These are phyloP conservation scores for Serrognathus titanus DNA, from an alignment of 2,888 invertebrate species.

Conservation along the genomic window DNA sequence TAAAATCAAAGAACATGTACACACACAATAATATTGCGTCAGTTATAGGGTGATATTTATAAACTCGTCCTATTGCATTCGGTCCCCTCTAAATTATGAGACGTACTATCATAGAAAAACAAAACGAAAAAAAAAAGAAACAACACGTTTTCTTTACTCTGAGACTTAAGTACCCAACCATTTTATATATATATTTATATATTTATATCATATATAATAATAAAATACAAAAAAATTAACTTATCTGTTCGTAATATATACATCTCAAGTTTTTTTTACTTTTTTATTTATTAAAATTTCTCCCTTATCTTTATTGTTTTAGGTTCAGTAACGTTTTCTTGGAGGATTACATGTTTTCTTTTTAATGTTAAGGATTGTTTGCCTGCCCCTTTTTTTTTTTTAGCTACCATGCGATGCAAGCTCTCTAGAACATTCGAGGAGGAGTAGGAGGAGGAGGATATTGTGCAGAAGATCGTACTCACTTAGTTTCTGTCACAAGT, in stretches of 20 bases:
- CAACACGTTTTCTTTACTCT: neutral
- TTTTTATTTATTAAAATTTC: constrained; percentile 8
- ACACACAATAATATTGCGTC: constrained; percentile 19
- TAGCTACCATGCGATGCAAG: no score
- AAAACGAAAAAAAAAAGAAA: constrained; percentile 4
- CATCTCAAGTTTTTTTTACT: constrained; percentile 7
- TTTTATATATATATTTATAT: constrained; percentile 15
- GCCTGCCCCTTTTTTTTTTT: no score
- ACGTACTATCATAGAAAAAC: neutral
- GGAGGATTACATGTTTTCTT: neutral
- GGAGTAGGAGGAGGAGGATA: no score
- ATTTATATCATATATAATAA: constrained; percentile 2
- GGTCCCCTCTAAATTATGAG: constrained; percentile 4
- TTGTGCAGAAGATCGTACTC: no score
- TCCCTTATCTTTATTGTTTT: constrained; percentile 2
- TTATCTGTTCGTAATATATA: constrained; percentile 16
- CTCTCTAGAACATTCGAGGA: no score
- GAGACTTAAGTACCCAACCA: constrained; percentile 14
- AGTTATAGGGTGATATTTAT: constrained; percentile 12
- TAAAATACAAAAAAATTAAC: constrained; percentile 19
- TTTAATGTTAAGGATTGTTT: no score
- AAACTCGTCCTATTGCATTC: constrained; percentile 18
- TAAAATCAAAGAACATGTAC: neutral
- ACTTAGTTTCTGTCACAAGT: no score
- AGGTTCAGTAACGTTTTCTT: neutral